phyloP scores from a whole-genome alignment of 2,797 vertebrate species.

The Schizopygopsis pylzovi region DNA sequence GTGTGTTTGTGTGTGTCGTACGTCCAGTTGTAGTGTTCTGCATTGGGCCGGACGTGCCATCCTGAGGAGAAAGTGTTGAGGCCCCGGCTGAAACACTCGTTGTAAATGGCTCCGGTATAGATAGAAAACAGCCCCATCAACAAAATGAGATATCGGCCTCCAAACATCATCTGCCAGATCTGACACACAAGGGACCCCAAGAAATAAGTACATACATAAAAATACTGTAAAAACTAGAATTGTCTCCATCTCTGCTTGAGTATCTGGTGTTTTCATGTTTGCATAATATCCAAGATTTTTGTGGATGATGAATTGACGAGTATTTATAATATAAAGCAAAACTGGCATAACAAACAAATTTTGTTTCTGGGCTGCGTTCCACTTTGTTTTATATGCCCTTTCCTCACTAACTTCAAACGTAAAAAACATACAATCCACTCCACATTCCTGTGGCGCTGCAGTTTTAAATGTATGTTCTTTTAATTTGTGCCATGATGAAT shows the following conservation, averaged over 20 bases:
- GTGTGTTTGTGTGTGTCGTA: constrained; percentile 47
- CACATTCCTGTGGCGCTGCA: no score
- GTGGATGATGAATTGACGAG: background rate
- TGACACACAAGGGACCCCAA: constrained; percentile 56
- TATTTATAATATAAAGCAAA: background rate
- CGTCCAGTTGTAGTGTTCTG: constrained; percentile 78
- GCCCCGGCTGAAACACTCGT: constrained; percentile 85
- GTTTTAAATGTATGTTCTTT: no score
- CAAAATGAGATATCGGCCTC: constrained; percentile 84
- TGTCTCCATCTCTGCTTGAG: background rate
- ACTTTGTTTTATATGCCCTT: background rate
- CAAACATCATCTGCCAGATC: constrained; percentile 85
- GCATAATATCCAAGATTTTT: background rate
- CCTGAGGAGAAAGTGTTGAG: constrained; percentile 78
- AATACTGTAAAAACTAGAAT: background rate
- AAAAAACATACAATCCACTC: background rate
- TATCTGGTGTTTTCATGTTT: background rate
- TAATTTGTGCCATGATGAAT: no score
- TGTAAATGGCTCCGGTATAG: constrained; percentile 88
- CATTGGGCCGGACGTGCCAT: constrained; percentile 81
- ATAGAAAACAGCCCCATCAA: constrained; percentile 87
- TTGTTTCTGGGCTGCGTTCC: background rate
- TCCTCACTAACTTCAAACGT: background rate
- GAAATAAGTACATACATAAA: background rate
- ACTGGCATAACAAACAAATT: background rate